Percentiles rank a stretch among this genome's conserved stretches.
These are phyloP conservation scores for Phlogophora meticulosa DNA, from an alignment of 2,888 invertebrate species.

Conservation along the genomic window DNA sequence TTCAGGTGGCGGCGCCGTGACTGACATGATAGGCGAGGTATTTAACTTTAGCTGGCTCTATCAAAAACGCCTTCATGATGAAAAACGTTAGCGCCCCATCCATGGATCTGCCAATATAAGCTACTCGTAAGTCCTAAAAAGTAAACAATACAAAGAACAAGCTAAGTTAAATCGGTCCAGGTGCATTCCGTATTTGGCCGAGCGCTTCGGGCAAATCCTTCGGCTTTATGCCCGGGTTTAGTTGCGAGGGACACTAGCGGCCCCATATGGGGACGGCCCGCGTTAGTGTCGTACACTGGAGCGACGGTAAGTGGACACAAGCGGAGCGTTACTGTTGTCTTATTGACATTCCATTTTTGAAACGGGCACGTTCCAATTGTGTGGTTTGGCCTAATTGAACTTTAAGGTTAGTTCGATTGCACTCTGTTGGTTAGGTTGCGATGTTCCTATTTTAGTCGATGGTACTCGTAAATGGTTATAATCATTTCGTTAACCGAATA, in stretches of 20 bases:
- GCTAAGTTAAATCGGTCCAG: slow-evolving; percentile 58
- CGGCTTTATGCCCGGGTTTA: slow-evolving; percentile 62
- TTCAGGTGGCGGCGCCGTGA: slow-evolving; percentile 17
- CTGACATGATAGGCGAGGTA: neutral
- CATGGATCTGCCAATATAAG: slow-evolving; percentile 17
- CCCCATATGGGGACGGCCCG: slow-evolving; percentile 53
- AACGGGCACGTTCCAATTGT: slow-evolving; percentile 43
- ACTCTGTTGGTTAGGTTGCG: slow-evolving; percentile 21
- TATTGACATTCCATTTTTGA: slow-evolving; percentile 72
- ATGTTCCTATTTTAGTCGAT: slow-evolving; percentile 3
- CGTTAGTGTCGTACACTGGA: slow-evolving; percentile 53
- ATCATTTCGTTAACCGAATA: no score
- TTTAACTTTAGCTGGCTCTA: neutral
- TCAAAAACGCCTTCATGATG: neutral
- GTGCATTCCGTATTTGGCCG: slow-evolving; percentile 61
- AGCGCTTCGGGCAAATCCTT: slow-evolving; percentile 64
- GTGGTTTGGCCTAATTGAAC: slow-evolving; percentile 46
- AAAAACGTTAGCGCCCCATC: neutral
- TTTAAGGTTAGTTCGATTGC: slow-evolving; percentile 28
- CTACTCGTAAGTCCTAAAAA: slow-evolving; percentile 40
- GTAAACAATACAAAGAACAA: slow-evolving; percentile 60
- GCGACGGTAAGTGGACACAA: slow-evolving; percentile 69
- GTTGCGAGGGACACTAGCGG: slow-evolving; percentile 53
- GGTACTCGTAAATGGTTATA: no score
- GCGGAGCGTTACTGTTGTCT: slow-evolving; percentile 53